Evolutionary conservation across 1,140 invertebrate genomes (phyloP), one percentile per base, ranked within the genome.

Genomic region (Heliconius hewitsoni): DNA sequence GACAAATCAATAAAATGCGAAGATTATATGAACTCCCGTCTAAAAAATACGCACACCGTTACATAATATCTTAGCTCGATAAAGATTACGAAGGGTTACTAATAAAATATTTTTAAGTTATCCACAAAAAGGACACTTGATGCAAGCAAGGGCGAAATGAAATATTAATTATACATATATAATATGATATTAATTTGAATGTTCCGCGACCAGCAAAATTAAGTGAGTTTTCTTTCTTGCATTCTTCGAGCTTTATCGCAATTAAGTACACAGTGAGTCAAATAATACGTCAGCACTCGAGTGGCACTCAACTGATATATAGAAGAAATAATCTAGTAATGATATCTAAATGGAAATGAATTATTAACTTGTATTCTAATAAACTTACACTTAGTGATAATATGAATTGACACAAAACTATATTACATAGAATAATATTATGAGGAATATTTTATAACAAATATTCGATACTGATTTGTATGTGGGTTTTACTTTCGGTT

Each of bases 401-500:
- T 79, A 90, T 81, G 85, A 91, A 92, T 93, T 92, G 91, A 92
- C 91, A 89, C 82, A 85, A 81, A 87, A 85, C 86, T 86, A 88
- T 85, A 78, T 84, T 83, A 86, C 80, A 86, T 76, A 86, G 83
- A 85, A 87, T 73, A 77, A 81, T 77, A 74, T 37, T 37, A 37
- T 39, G 77, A 79, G 85, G 89, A 91, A 91, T 92, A 93, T 91
- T 92, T 85, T 92, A 93, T 85, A 90, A 92, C 91, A 91, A 90
- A 91, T 93, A 92, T 91, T 91, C 90, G 81, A 84, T 91, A 91
- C 77, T 87, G 86, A 79, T 86, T 86, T 79, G 27, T 85, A 84
- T 86, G 81, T 84, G 73, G 82, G 83, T 93, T 93, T 89, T 92
- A 93, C 91, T 92, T 85, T 91, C 80, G 83, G 84, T 82, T 84